phyloP scores from a whole-genome alignment of 2,888 invertebrate genomes.

The Aproaerema taeniolella region DNA sequence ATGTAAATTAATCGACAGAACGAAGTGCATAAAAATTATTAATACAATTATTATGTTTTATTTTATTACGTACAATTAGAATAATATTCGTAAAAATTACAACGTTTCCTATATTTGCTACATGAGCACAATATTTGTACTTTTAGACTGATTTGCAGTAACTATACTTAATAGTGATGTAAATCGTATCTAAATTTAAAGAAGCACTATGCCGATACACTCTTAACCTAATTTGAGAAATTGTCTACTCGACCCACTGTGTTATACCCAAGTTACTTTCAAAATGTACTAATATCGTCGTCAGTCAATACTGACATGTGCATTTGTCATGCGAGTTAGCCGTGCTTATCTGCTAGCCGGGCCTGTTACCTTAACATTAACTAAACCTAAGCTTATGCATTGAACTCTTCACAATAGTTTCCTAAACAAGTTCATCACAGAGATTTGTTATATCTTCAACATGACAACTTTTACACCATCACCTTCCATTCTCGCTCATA shows the following conservation, averaged over 20 bases:
- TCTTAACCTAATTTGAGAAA: conserved; percentile 46
- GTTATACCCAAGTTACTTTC: conserved; percentile 31
- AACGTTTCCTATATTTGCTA: conserved; percentile 58
- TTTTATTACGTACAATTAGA: too few species aligned
- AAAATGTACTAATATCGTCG: conserved; percentile 33
- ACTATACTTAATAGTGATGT: conserved; percentile 30
- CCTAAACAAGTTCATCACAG: conserved; percentile 71
- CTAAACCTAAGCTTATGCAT: conserved; percentile 40
- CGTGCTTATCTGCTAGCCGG: conserved; percentile 29
- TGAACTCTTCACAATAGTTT: conserved; percentile 50
- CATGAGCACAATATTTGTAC: conserved; percentile 73
- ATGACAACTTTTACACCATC: conserved; percentile 50
- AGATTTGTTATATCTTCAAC: conserved; percentile 60
- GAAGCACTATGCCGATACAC: conserved; percentile 45
- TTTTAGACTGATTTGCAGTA: conserved; percentile 43
- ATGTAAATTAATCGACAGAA: not conserved
- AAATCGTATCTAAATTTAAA: conserved; percentile 25
- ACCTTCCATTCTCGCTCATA: conserved; percentile 56
- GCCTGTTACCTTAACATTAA: conserved; percentile 36
- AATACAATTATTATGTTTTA: conserved; percentile 10
- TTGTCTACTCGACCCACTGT: conserved; percentile 53
- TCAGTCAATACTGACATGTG: conserved; percentile 39
- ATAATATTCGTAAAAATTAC: conserved; percentile 44
- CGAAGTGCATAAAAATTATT: conserved; percentile 5
- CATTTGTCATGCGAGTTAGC: conserved; percentile 48